Conservation (phyloP, 2,888 invertebrate species). For the Molanna angustata region DNA sequence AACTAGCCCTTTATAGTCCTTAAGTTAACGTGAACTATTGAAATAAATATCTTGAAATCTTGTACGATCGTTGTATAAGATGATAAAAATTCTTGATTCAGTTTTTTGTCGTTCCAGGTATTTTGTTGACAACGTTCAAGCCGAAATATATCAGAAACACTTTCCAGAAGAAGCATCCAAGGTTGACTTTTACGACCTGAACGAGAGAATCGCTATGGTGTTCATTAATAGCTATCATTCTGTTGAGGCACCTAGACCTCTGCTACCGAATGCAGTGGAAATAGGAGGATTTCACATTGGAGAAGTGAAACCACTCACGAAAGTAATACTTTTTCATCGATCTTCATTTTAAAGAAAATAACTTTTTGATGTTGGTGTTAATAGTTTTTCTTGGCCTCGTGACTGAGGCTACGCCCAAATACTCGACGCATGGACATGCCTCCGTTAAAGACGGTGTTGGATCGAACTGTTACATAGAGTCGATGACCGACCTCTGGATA, state of each 20-base stretch:
- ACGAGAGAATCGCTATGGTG: slow-evolving; percentile 21
- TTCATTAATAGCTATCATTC: slow-evolving; percentile 31
- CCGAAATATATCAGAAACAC: slow-evolving; percentile 15
- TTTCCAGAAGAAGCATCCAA: slow-evolving; percentile 21
- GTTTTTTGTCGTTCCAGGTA: slow-evolving; percentile 9
- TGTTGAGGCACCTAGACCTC: slow-evolving; percentile 21
- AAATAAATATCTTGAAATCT: background rate
- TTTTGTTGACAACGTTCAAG: slow-evolving; percentile 8
- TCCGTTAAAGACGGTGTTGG: no score
- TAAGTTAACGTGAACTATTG: background rate
- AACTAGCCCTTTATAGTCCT: no score
- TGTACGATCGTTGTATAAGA: background rate
- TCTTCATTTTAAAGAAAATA: no score
- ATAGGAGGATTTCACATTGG: slow-evolving; percentile 34
- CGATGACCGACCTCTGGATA: no score
- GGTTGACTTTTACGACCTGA: slow-evolving; percentile 22
- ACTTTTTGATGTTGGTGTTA: no score
- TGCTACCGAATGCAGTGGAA: slow-evolving; percentile 29
- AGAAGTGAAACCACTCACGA: slow-evolving; percentile 17
- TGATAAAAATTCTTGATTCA: background rate
- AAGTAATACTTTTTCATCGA: slow-evolving; percentile 31
- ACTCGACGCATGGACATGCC: no score
- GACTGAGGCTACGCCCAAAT: no score
- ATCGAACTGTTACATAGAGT: no score
- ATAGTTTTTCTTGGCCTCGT: no score